These are phyloP conservation scores for Philereme transversata DNA, from an alignment of 2,888 invertebrate genomes.

Conservation along the genomic window DNA sequence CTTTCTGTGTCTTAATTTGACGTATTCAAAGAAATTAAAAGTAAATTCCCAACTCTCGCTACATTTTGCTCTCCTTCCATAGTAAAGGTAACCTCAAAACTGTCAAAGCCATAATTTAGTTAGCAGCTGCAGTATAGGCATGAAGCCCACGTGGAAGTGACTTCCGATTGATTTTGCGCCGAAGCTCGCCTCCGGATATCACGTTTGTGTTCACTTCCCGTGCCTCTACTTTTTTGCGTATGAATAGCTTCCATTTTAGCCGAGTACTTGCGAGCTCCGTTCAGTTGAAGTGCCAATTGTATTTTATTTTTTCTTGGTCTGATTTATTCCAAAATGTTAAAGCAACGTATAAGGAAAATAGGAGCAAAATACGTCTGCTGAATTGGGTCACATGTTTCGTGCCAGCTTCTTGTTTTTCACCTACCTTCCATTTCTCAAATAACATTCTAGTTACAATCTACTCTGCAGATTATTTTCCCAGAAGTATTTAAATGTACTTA, in stretches of 20 bases:
- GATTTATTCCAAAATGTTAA: background rate
- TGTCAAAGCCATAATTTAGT: background rate
- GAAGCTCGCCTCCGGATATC: conserved; percentile 64
- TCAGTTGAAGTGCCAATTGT: conserved; percentile 13
- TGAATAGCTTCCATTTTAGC: conserved; percentile 32
- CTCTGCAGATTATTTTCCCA: too few species aligned
- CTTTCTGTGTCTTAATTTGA: too few species aligned
- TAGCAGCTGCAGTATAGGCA: conserved; percentile 6
- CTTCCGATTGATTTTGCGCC: conserved; percentile 61
- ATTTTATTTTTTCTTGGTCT: conserved; percentile 18
- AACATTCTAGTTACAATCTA: too few species aligned
- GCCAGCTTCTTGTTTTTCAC: too few species aligned
- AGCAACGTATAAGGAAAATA: background rate
- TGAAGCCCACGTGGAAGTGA: conserved; percentile 44
- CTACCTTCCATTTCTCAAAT: too few species aligned
- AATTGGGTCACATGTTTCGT: too few species aligned
- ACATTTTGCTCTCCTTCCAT: too few species aligned
- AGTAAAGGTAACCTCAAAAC: background rate
- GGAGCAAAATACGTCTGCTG: background rate
- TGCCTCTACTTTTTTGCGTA: conserved; percentile 47
- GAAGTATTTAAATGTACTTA: too few species aligned
- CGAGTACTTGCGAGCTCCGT: conserved; percentile 7
- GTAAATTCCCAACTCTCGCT: too few species aligned
- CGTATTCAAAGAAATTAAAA: too few species aligned
- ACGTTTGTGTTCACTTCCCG: conserved; percentile 68